Percentiles rank a stretch among this genome's conserved stretches.
These are phyloP conservation scores for Phrynocephalus versicolor DNA, from an alignment of 2,113 vertebrate genomes.

Conservation along the genomic window DNA sequence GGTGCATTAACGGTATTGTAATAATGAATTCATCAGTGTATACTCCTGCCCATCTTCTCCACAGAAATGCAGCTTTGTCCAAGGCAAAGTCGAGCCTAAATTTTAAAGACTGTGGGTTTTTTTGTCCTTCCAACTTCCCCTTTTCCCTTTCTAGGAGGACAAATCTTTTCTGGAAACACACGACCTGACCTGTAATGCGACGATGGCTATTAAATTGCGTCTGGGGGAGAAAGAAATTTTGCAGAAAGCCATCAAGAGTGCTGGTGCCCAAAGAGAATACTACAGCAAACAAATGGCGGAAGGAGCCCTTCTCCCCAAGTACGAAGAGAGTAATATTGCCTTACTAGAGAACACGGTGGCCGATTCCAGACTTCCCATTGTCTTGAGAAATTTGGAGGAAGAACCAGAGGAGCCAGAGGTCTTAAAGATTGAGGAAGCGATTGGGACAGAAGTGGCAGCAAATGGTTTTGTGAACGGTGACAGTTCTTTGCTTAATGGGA, in stretches of 20 bases:
- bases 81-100: not conserved
- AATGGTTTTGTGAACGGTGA: conserved; percentile 82
- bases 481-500: conserved; percentile 76
- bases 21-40: not conserved
- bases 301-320: conserved; percentile 79
- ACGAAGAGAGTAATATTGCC: conserved; percentile 86
- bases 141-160: conserved; percentile 80
- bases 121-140: not conserved
- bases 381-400: conserved; percentile 84
- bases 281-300: conserved; percentile 83
- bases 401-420: conserved; percentile 74
- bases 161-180: conserved; percentile 80
- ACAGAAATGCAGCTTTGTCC: not conserved
- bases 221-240: conserved; percentile 96
- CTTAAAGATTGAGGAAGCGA: conserved; percentile 71
- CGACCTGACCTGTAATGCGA: conserved; percentile 80
- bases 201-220: conserved; percentile 87
- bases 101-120: not conserved
- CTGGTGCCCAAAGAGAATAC: conserved; percentile 78
- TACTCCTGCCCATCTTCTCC: not conserved
- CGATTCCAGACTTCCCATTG: conserved; percentile 87
- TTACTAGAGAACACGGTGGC: conserved; percentile 83
- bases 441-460: conserved; percentile 71
- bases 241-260: conserved; percentile 83
- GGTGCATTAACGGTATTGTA: not conserved